Percentiles rank a stretch among this genome's conserved stretches.
Conservation (phyloP, 2,888 invertebrate species). For the Trilocha varians region DNA sequence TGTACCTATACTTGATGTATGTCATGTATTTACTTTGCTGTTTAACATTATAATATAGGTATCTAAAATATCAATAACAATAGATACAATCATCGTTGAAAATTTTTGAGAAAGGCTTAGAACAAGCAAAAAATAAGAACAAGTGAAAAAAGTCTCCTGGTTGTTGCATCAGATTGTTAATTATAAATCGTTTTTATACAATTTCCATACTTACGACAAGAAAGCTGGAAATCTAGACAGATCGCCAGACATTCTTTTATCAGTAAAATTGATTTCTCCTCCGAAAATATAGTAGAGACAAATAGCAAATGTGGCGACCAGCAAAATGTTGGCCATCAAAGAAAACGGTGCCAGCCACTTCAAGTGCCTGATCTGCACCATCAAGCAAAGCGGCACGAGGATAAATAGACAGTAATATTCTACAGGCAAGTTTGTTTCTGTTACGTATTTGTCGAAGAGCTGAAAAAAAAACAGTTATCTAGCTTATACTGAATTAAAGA, state of each 20-base stretch:
- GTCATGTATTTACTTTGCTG: too few relatives aligned
- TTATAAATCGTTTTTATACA: too few relatives aligned
- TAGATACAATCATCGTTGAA: too few relatives aligned
- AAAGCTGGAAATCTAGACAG: constrained; percentile 83
- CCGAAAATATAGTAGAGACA: constrained; percentile 87
- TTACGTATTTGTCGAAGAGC: constrained; percentile 53
- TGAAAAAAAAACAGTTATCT: constrained; percentile 26
- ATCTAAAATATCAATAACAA: too few relatives aligned
- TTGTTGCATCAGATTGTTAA: too few relatives aligned
- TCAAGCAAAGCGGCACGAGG: constrained; percentile 46
- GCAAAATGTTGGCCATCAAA: constrained; percentile 85
- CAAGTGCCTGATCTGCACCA: constrained; percentile 78
- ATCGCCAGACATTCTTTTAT: constrained; percentile 68
- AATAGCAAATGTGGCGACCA: constrained; percentile 83
- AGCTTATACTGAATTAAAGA: too few relatives aligned
- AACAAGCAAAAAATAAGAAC: too few relatives aligned
- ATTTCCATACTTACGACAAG: constrained; percentile 78
- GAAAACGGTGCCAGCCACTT: constrained; percentile 92
- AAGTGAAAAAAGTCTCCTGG: too few relatives aligned
- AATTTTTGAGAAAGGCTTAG: too few relatives aligned
- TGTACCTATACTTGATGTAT: too few relatives aligned
- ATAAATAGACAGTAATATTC: constrained; percentile 56
- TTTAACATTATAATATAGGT: too few relatives aligned
- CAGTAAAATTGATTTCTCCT: constrained; percentile 46
- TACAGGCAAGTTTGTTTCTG: constrained; percentile 33